Conservation (phyloP, 1,140 invertebrate genomes). For the Pentalonia nigronervosa region DNA sequence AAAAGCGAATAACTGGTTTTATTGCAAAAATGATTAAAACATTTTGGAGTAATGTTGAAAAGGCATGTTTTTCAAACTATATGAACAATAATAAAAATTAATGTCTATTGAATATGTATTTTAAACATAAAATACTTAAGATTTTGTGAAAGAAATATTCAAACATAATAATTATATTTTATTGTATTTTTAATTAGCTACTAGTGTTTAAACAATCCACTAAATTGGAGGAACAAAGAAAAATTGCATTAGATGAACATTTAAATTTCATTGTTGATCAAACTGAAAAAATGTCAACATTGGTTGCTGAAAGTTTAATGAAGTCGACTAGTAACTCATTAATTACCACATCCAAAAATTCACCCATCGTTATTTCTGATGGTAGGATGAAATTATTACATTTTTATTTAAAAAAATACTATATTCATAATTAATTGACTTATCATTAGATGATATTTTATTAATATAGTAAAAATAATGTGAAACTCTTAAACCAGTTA, state of each 20-base stretch:
- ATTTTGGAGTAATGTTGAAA: constrained; percentile 97
- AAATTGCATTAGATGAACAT: constrained; percentile 95
- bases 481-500: no score
- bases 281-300: constrained; percentile 96
- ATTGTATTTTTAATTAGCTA: constrained; percentile 68
- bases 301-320: constrained; percentile 84
- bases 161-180: constrained; percentile 35
- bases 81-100: no score
- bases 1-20: constrained; percentile 86
- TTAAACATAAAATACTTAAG: no score
- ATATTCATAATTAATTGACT: no score
- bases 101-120: no score
- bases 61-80: constrained; percentile 67
- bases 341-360: background rate
- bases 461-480: no score
- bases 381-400: background rate
- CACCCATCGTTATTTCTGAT: background rate
- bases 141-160: no score
- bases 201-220: constrained; percentile 95
- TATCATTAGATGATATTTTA: no score
- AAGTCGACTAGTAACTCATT: constrained; percentile 67
- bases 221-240: constrained; percentile 91
- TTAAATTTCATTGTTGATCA: constrained; percentile 98
- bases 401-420: no score
- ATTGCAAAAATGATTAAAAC: constrained; percentile 92